Base-by-base conservation (phyloP, 2,113 vertebrate species). In the Brienomyrus longianalis region DNA sequence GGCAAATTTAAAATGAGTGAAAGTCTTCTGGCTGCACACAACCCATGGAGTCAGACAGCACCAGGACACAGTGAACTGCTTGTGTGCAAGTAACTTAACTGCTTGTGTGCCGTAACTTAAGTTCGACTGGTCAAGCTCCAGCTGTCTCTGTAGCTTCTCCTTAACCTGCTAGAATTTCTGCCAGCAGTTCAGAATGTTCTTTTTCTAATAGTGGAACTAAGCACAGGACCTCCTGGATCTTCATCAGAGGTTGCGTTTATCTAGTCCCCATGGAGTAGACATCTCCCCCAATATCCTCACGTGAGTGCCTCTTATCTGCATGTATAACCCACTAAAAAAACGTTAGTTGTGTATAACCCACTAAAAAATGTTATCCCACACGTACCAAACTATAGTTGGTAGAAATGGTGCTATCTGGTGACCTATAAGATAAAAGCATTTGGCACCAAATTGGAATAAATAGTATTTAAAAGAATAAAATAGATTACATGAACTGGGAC, bases 1-100 rank as follows among this genome's bases (percentile, higher is more conserved):
- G 47, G 83, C 83, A 86, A 31, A n/a, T 86, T 86, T 86, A 86
- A 85, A 27, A 86, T 27, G 23, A 86, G 83, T 48, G 17, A 23
- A n/a, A 48, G 83, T 50, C 45, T 19, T 85, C 10, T 15, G 50
- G 83, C 47, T 23, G 6, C 74, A 43, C 35, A 43, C 5, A 10
- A 86, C 21, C 83, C n/a, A n/a, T 15, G 45, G 83, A 85, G 45
- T 19, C 35, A 8, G 31, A 8, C 35, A 43, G 74, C 15, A 15
- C 15, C 74, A 43, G 74, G 31, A 80, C 17, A n/a, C 1, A 13
- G 5, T 2, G 35, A 17, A 19, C 5, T 19, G 15, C 35, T 5
- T 43, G 6, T 43, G 31, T 80, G 5, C 31, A 31, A 31, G 31
- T 31, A 31, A 31, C 31, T 31, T 31, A 17, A 19, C 5, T 19